Base-by-base conservation (phyloP, 2,797 vertebrate species). In the Bradypodion ventrale region DNA sequence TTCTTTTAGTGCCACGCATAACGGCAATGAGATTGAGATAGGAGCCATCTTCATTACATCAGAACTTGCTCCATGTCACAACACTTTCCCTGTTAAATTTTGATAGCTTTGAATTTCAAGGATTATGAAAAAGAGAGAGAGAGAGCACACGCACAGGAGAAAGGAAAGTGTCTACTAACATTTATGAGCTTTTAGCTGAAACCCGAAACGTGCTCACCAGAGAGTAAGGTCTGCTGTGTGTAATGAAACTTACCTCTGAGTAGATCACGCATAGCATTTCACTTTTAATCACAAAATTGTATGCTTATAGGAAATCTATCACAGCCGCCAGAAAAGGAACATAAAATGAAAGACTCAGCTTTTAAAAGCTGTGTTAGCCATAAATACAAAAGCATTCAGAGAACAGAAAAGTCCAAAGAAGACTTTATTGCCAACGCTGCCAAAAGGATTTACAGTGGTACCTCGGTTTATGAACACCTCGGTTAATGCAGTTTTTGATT, bases 211-310 rank as follows among this genome's bases (percentile, higher is more conserved):
- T 5, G 52, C 19, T 19, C 19, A 5, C 15, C 52, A 5, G 15
- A 56, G 52, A 3, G 52, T 5, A 3, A 56, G 52, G 15, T 2
- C 52, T 1, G 13, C 19, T 56, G 52, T 15, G 52, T 56, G 19
- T 52, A 0, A 5, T 5, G 2, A 56, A 5, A 19, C 13, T 49
- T 49, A 2, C 52, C 52, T 21, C 19, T 56, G 52, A 56, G 52
- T 56, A 21, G 52, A 56, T 19, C 3, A 19, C 21, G 52, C 52
- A 56, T 56, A 56, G 21, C 52, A 56, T 56, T 56, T 56, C 52
- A 21, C 52, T 56, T 93, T 94, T 94, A 93, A 93, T 93, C 88
- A 93, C 80, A 85, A 89, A 90, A 74, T 1, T 5, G 89, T 84
- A 66, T 84, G 90, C 88, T 92, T 78, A 75, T 85, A 63, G 87